Conservation (phyloP, 35 echinoderm and acorn worm species). For the Apostichopus parvimensis region DNA sequence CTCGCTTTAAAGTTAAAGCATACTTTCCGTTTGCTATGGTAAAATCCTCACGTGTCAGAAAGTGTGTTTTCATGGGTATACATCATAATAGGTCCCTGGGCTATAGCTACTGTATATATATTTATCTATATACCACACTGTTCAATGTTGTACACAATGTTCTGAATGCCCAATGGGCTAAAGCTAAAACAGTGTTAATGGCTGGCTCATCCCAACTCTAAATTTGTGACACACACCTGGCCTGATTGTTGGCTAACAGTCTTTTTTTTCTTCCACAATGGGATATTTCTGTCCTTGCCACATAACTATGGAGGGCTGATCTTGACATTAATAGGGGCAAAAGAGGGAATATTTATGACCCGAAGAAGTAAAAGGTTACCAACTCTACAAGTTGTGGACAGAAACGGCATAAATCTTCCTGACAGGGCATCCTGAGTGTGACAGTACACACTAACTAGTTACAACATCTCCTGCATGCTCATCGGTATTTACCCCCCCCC, state of each 20-base stretch:
- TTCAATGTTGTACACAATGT: too few species aligned
- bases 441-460: neutral
- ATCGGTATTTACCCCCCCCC: neutral
- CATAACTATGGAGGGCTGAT: conserved; percentile 5
- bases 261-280: neutral
- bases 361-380: neutral
- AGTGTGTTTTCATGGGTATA: too few species aligned
- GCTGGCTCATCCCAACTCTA: neutral
- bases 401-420: conserved; percentile 44
- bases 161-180: too few species aligned
- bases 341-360: conserved; percentile 41
- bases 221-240: neutral
- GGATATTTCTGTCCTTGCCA: neutral
- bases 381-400: conserved; percentile 56
- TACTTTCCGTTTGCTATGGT: too few species aligned
- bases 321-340: conserved; percentile 58
- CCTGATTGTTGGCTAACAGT: neutral
- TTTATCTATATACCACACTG: too few species aligned
- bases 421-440: conserved; percentile 38
- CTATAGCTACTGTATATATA: too few species aligned
- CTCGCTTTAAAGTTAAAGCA: too few species aligned
- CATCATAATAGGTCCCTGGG: too few species aligned
- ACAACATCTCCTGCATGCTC: neutral
- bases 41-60: too few species aligned
- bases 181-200: too few species aligned